These are phyloP conservation scores for Hypercompe scribonia DNA, from an alignment of 2,888 invertebrate genomes.

Conservation along the genomic window DNA sequence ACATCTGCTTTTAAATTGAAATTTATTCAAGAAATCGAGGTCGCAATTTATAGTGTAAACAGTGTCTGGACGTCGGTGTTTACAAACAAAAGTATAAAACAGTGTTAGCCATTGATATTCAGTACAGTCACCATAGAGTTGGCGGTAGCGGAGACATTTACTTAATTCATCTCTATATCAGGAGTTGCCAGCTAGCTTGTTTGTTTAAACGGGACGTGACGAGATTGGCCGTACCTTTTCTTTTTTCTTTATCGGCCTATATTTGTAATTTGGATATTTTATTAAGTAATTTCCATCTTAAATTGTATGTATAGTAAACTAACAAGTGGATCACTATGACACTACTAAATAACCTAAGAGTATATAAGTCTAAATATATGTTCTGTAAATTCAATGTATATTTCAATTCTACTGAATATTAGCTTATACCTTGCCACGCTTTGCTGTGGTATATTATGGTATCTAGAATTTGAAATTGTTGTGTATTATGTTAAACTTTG, in stretches of 20 bases:
- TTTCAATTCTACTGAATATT: no score
- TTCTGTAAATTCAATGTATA: no score
- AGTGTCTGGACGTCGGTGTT: conserved; percentile 32
- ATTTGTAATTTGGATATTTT: neutral
- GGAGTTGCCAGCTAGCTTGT: conserved; percentile 57
- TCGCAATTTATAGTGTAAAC: conserved; percentile 48
- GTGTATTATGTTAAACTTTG: no score
- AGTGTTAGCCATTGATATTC: conserved; percentile 65
- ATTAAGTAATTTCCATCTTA: neutral
- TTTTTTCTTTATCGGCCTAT: conserved; percentile 15
- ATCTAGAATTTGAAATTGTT: no score
- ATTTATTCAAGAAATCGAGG: conserved; percentile 35
- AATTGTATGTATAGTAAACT: no score
- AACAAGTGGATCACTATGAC: neutral
- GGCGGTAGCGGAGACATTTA: conserved; percentile 54
- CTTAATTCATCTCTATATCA: conserved; percentile 52
- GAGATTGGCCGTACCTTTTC: conserved; percentile 51
- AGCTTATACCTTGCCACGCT: no score
- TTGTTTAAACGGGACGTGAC: conserved; percentile 64
- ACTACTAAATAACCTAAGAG: neutral
- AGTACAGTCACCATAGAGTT: conserved; percentile 54
- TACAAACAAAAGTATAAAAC: conserved; percentile 48
- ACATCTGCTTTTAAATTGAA: conserved; percentile 8
- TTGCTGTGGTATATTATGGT: no score
- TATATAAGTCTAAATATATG: no score